phyloP scores from a whole-genome alignment of 2,113 vertebrate genomes.

The Pterocles burchelli region DNA sequence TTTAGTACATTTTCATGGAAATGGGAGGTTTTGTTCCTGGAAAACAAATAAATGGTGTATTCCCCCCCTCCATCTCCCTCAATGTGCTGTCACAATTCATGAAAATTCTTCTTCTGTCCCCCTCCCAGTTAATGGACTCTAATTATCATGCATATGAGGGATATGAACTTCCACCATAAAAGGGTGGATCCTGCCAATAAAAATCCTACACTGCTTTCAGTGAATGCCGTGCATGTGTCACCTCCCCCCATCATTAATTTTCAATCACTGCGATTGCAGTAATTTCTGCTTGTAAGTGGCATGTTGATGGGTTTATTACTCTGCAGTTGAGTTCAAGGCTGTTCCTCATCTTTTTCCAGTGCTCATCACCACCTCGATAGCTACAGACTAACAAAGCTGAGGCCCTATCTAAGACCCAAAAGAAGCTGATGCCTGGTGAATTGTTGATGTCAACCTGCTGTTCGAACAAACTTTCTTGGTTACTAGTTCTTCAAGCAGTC shows the following conservation, averaged over 20 bases:
- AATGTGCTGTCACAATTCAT: neutral
- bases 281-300: neutral
- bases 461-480: neutral
- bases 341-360: neutral
- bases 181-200: conserved; percentile 3
- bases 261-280: neutral
- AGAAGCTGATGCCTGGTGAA: neutral
- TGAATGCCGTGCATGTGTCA: neutral
- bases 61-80: neutral
- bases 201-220: neutral
- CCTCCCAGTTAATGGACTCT: conserved; percentile 10
- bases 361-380: neutral
- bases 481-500: neutral
- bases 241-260: neutral
- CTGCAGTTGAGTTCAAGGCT: neutral
- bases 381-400: neutral
- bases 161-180: neutral
- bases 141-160: conserved; percentile 30
- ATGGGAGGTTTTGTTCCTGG: neutral
- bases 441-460: neutral
- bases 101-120: neutral
- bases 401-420: neutral
- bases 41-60: neutral
- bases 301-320: conserved; percentile 5
- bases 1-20: neutral